A percentile compares a stretch with the other conserved stretches of the same genome.
These are phyloP conservation scores for Botia almorhae DNA, from an alignment of 2,797 vertebrate species.

Conservation along the genomic window DNA sequence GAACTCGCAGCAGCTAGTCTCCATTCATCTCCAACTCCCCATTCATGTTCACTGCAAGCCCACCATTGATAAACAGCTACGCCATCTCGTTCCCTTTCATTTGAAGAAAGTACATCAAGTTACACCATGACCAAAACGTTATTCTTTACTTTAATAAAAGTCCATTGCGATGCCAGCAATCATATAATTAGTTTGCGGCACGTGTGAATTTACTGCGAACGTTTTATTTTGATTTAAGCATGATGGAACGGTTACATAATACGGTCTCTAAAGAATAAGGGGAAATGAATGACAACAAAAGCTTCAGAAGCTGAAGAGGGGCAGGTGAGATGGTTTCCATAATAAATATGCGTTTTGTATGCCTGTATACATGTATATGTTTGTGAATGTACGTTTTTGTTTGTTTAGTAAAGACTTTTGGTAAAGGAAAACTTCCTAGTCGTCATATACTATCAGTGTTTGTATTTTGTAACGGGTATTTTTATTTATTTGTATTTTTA, in stretches of 20 bases:
- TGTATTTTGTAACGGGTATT: no score
- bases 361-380: neutral
- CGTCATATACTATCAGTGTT: no score
- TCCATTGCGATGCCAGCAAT: neutral
- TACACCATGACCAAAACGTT: neutral
- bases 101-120: neutral
- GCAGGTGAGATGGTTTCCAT: neutral
- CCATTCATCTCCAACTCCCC: slow-evolving; percentile 60
- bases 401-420: neutral
- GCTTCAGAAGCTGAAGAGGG: neutral
- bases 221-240: neutral
- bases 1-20: slow-evolving; percentile 45
- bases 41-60: slow-evolving; percentile 59
- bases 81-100: slow-evolving; percentile 4
- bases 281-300: neutral
- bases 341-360: neutral
- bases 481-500: no score
- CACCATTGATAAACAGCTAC: slow-evolving; percentile 58
- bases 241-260: neutral
- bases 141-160: neutral
- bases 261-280: neutral
- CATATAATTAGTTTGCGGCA: neutral
- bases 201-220: neutral
- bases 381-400: neutral
- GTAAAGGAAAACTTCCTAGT: no score